Base-by-base conservation (phyloP, 2,113 vertebrate genomes). In the human (Homo sapiens) region DNA sequence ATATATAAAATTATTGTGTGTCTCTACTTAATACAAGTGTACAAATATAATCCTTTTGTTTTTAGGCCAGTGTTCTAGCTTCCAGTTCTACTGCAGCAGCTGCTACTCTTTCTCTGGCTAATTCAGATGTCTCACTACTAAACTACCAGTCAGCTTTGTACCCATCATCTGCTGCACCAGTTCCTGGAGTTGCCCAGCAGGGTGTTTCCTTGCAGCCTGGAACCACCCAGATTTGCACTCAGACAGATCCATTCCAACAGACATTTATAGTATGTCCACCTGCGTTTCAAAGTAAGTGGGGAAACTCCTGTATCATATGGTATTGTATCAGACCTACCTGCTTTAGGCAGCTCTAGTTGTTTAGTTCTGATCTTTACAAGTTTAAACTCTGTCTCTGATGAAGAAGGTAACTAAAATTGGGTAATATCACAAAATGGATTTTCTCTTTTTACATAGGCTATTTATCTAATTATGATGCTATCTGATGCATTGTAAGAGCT, bases 181-280 rank as follows among this genome's bases (percentile, higher is more conserved):
- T 99, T 94, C 99, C 99, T 4, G 99, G 99, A 86, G 99, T 99
- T 94, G 98, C 99, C 43, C 99, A 99, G 85, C 99, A 99, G 97
- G 99, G 99, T 0, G 99, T 99, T 52, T 99, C 99, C 40, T 97
- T 99, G 97, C 99, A 99, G 96, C 99, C 99, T 97, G 99, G 99
- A 96, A 99, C 99, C 95, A 99, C 99, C 68, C 99, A 99, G 98
- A 99, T 99, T 97, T 99, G 99, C 91, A 98, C 99, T 8, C 99
- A 99, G 98, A 98, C 99, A 0, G 99, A 99, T 85, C 99, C 99
- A 40, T 99, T 99, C 99, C 99, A 99, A 97, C 99, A 99, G 92
- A 99, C 99, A 0, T 99, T 99, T 98, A 99, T 99, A 43, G 99
- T 99, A 16, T 99, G 99, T 96, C 99, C 99, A 68, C 99, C 99